A percentile compares a stretch with the other conserved stretches of the same genome.
Conservation (phyloP, 1,140 invertebrate species). For the Ips typographus region DNA sequence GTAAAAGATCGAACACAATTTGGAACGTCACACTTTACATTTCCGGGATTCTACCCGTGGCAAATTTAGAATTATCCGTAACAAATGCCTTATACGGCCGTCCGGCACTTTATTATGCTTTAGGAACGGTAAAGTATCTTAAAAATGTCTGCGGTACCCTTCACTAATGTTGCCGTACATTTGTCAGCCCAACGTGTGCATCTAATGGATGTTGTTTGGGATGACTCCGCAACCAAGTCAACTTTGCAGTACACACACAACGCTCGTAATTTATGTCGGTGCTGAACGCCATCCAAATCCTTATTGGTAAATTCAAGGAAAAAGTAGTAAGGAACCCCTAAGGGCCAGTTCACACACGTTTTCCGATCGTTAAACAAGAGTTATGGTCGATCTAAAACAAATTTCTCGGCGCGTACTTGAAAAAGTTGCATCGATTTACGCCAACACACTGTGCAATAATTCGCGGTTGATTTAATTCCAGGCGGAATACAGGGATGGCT, state of each 20-base stretch:
- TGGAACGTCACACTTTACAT: slow-evolving; percentile 30
- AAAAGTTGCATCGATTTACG: slow-evolving; percentile 2
- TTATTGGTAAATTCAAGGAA: neutral
- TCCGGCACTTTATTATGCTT: slow-evolving; percentile 31
- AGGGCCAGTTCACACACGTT: neutral
- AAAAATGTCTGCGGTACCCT: slow-evolving; percentile 27
- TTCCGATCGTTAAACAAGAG: neutral
- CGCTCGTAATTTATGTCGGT: neutral
- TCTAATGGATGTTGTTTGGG: slow-evolving; percentile 11
- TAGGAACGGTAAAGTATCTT: slow-evolving; percentile 26
- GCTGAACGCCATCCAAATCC: neutral
- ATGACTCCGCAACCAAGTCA: slow-evolving; percentile 1
- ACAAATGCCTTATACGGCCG: slow-evolving; percentile 30
- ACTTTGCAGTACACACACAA: neutral
- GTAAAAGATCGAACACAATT: slow-evolving; percentile 28
- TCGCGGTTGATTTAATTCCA: neutral
- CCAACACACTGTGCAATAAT: neutral
- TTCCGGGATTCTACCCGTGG: slow-evolving; percentile 31
- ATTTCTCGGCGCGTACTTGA: neutral
- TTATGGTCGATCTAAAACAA: neutral
- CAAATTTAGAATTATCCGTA: slow-evolving; percentile 33
- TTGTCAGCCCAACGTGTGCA: slow-evolving; percentile 20
- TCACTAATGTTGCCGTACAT: slow-evolving; percentile 29
- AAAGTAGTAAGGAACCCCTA: neutral
- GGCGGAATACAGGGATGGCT: neutral